A percentile compares a stretch with the other conserved stretches of the same genome.
Evolutionary conservation across 2,888 invertebrate species (phyloP).

Genomic region (Leptopterna dolabrata): DNA sequence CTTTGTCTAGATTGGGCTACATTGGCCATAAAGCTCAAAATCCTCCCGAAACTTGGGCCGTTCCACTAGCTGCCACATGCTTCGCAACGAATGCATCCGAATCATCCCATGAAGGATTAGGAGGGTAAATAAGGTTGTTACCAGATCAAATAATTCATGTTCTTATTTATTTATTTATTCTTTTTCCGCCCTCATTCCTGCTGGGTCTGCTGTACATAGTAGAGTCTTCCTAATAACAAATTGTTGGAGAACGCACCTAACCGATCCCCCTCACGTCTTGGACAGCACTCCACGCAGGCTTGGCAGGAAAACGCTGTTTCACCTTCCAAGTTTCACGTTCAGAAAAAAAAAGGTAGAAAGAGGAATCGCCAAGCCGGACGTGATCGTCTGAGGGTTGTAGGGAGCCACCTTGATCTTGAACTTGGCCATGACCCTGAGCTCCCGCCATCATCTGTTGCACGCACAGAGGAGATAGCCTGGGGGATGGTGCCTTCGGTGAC

Average conservation of each 20-base stretch:
- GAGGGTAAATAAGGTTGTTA: too few species aligned
- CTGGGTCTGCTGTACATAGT: too few species aligned
- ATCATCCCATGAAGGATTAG: too few species aligned
- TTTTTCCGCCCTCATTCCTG: too few species aligned
- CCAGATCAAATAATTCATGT: too few species aligned
- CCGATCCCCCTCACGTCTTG: not conserved
- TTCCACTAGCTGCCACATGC: too few species aligned
- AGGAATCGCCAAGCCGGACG: not conserved
- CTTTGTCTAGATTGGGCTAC: too few species aligned
- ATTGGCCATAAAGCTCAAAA: too few species aligned
- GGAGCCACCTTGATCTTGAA: not conserved
- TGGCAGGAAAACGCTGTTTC: not conserved
- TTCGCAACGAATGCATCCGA: too few species aligned
- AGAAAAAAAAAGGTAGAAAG: not conserved
- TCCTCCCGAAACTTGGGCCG: too few species aligned
- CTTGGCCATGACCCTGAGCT: not conserved
- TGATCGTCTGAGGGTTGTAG: not conserved
- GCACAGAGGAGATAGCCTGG: not conserved
- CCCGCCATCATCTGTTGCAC: not conserved
- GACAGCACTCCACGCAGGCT: not conserved
- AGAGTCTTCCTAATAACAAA: too few species aligned
- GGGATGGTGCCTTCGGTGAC: not conserved
- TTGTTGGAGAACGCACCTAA: not conserved
- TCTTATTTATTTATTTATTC: too few species aligned
- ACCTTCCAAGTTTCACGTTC: not conserved